Conservation (phyloP, 2,888 invertebrate species). For the Pollenia labialis region DNA sequence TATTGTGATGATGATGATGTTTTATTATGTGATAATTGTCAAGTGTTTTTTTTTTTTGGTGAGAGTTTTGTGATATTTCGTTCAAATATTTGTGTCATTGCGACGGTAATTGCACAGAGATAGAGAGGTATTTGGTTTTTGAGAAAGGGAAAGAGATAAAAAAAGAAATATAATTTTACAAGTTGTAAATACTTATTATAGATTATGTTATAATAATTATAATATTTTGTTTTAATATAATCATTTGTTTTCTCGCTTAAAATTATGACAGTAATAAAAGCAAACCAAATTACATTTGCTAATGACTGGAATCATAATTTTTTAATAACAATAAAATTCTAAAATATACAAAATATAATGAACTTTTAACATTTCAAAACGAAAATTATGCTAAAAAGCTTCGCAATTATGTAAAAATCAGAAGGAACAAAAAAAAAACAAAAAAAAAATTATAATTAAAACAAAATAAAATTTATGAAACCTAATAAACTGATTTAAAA, state of each 20-base stretch:
- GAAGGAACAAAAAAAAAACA: not conserved
- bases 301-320: conserved; percentile 40
- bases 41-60: conserved; percentile 20
- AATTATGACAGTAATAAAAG: conserved; percentile 29
- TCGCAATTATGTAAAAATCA: conserved; percentile 54
- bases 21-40: conserved; percentile 42
- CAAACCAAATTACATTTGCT: conserved; percentile 62
- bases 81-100: conserved; percentile 48
- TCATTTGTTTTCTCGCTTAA: conserved; percentile 14
- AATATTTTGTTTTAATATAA: conserved; percentile 30
- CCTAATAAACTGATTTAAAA: not conserved
- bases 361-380: conserved; percentile 55
- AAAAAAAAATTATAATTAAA: not conserved
- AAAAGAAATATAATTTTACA: conserved; percentile 78
- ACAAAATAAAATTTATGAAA: not conserved
- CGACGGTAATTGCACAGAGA: conserved; percentile 42
- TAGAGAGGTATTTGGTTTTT: conserved; percentile 71
- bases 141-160: conserved; percentile 79
- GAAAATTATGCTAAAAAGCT: conserved; percentile 71
- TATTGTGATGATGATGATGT: conserved; percentile 32
- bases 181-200: conserved; percentile 64
- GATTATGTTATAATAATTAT: conserved; percentile 73
- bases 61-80: conserved; percentile 49
- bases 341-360: conserved; percentile 41
- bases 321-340: conserved; percentile 41